Evolutionary conservation across 2,113 vertebrate species (phyloP).

Genomic region (Erythrolamprus reginae): DNA sequence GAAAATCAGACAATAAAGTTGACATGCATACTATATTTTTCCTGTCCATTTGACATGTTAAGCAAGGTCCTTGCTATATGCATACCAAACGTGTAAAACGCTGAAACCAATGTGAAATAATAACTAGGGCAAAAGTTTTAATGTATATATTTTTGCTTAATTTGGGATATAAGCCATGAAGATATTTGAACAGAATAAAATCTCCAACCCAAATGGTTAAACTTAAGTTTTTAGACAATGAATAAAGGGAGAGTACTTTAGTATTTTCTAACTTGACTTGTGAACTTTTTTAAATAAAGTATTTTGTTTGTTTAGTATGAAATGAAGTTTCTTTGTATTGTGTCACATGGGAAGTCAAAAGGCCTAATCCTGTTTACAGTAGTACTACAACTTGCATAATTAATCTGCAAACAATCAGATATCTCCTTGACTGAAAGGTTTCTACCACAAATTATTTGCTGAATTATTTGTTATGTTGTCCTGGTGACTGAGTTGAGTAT

Average conservation of each 20-base stretch:
- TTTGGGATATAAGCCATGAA: constrained; percentile 12
- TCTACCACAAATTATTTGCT: not conserved
- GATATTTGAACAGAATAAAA: not conserved
- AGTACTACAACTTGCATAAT: not conserved
- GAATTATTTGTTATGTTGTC: not conserved
- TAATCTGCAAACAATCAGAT: not conserved
- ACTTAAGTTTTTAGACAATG: not conserved
- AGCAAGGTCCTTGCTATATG: not conserved
- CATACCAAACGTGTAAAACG: not conserved
- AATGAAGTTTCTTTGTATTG: not conserved
- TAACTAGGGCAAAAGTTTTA: not conserved
- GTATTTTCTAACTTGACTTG: not conserved
- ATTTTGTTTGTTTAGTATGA: not conserved
- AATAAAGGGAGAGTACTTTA: not conserved
- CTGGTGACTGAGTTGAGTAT: not conserved
- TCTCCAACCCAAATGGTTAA: not conserved
- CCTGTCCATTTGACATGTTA: not conserved
- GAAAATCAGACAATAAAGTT: not conserved
- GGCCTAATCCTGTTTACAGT: not conserved
- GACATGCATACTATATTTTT: not conserved
- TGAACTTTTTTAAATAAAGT: constrained; percentile 10
- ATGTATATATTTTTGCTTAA: not conserved
- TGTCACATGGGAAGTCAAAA: not conserved
- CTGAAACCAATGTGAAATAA: not conserved
- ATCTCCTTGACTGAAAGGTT: not conserved